A percentile compares a stretch with the other conserved stretches of the same genome.
phyloP scores from a whole-genome alignment of 1,140 invertebrate species.

The Gonioctena quinquepunctata region DNA sequence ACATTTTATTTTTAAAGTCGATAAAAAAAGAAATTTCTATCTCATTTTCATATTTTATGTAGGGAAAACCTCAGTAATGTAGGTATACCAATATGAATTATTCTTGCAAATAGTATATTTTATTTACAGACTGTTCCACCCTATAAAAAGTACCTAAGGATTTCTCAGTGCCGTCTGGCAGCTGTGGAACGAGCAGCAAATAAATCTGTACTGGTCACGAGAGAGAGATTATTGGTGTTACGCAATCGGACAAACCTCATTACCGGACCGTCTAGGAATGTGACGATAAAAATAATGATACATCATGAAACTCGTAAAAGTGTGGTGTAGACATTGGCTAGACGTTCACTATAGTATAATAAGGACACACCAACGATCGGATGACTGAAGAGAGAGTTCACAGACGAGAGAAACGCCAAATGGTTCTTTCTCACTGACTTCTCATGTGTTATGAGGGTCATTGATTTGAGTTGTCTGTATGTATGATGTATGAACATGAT shows the following conservation, averaged over 20 bases:
- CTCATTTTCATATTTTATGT: too few species aligned
- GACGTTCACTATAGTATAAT: conserved; percentile 11
- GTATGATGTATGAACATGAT: too few species aligned
- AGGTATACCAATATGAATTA: too few species aligned
- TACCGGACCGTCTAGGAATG: conserved; percentile 5
- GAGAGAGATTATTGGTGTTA: neutral
- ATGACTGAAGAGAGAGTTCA: neutral
- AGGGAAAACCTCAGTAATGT: too few species aligned
- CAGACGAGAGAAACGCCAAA: neutral
- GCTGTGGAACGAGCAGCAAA: neutral
- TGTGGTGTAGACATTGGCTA: conserved; percentile 9
- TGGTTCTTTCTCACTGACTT: too few species aligned
- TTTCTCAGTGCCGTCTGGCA: neutral
- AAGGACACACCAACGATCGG: neutral
- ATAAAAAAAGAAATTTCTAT: too few species aligned
- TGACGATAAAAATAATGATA: conserved; percentile 2
- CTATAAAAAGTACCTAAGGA: neutral
- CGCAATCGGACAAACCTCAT: neutral
- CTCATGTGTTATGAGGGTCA: neutral
- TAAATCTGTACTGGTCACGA: neutral
- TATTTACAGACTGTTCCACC: too few species aligned
- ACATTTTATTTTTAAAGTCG: too few species aligned
- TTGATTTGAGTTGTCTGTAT: too few species aligned
- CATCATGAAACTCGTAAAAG: neutral
- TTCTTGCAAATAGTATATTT: too few species aligned